A percentile compares a stretch with the other conserved stretches of the same genome.
Evolutionary conservation across 53 echinoderm and acorn worm species (phyloP).

Genomic region (Echinometra lucunter): DNA sequence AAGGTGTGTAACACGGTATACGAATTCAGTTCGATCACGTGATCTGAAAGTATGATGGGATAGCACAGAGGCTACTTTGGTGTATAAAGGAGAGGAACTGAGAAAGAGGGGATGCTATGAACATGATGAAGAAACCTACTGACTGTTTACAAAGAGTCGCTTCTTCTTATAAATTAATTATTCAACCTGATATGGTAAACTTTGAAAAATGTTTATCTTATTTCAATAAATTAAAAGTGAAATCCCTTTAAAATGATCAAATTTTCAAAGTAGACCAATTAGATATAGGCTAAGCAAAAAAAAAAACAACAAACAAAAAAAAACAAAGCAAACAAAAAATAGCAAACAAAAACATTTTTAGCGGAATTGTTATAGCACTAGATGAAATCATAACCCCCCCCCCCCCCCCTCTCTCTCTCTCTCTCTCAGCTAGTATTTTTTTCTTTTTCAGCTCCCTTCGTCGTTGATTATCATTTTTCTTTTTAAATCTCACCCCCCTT

Average conservation of each 20-base stretch:
- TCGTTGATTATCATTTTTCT: neutral
- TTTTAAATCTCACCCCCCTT: neutral
- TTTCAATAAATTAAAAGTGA: neutral
- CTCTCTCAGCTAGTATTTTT: neutral
- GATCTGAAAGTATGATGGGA: slow-evolving; percentile 19
- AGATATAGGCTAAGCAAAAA: too few relatives aligned
- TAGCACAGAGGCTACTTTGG: neutral
- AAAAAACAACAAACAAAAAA: too few relatives aligned
- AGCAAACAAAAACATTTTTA: too few relatives aligned
- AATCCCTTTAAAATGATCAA: too few relatives aligned
- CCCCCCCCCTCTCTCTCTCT: neutral
- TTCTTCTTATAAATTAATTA: neutral
- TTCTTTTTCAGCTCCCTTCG: neutral
- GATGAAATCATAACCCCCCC: too few relatives aligned
- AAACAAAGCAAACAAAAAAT: too few relatives aligned
- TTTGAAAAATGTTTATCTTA: neutral
- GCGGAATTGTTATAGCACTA: too few relatives aligned
- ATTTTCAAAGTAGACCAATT: too few relatives aligned
- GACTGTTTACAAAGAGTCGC: neutral
- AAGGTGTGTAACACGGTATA: neutral
- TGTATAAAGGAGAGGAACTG: neutral
- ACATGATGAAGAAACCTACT: neutral
- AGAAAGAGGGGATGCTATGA: neutral
- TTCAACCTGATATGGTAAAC: neutral
- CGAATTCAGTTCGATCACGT: neutral